These are phyloP conservation scores for Hyperoplus lanceolatus DNA, from an alignment of 2,797 vertebrate species.

Conservation along the genomic window DNA sequence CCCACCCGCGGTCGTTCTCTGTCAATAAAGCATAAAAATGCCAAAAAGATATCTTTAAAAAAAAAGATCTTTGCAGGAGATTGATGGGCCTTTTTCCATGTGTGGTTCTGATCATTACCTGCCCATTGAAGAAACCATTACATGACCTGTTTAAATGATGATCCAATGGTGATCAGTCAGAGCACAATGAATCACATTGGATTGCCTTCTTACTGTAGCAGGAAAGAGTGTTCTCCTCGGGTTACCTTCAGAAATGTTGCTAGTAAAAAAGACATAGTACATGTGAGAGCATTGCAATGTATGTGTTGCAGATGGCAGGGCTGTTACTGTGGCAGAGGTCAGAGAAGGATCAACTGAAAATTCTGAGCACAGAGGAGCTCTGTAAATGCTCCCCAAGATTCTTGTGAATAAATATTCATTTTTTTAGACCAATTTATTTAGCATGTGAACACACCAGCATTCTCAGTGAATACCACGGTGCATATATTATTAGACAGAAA, in stretches of 20 bases:
- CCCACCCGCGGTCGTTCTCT: too few relatives aligned
- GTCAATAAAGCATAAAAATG: too few relatives aligned
- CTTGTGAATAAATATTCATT: not conserved
- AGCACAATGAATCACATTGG: not conserved
- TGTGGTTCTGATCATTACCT: conserved; percentile 7
- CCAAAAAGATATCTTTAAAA: too few relatives aligned
- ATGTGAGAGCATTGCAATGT: conserved; percentile 7
- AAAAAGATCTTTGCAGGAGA: too few relatives aligned
- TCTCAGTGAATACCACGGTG: not conserved
- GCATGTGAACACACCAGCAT: not conserved
- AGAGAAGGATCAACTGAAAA: not conserved
- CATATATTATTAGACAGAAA: conserved; percentile 4
- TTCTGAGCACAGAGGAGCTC: not conserved
- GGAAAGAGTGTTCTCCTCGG: not conserved
- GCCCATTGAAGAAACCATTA: conserved; percentile 19
- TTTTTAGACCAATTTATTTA: not conserved
- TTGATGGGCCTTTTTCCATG: not conserved
- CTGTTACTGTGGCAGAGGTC: not conserved
- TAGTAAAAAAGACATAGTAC: not conserved
- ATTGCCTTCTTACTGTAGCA: not conserved
- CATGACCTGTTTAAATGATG: conserved; percentile 5
- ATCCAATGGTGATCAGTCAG: conserved; percentile 10
- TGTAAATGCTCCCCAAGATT: too few relatives aligned
- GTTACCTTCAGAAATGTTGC: not conserved
- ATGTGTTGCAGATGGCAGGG: not conserved